Percentiles rank a stretch among this genome's conserved stretches.
Conservation (phyloP, 2,888 invertebrate species). For the Scaptomyza tumidula region DNA sequence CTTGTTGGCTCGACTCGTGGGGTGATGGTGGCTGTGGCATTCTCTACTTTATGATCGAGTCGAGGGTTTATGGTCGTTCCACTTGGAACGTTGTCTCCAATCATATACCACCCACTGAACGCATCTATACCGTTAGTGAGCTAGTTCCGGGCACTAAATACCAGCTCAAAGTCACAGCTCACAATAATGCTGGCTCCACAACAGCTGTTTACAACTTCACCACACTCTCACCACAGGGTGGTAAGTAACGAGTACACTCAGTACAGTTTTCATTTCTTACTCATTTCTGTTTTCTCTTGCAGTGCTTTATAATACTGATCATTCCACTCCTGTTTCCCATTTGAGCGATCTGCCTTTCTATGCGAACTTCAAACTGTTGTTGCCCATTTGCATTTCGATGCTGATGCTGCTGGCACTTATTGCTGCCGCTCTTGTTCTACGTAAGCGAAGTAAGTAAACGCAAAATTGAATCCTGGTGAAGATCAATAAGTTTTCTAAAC, state of each 20-base stretch:
- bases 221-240: slow-evolving; percentile 90
- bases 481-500: too few relatives aligned
- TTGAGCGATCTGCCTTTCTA: slow-evolving; percentile 88
- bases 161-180: slow-evolving; percentile 89
- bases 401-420: slow-evolving; percentile 88
- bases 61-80: slow-evolving; percentile 86
- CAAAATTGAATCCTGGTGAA: slow-evolving; percentile 37
- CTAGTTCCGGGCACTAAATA: slow-evolving; percentile 91
- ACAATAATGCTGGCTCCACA: slow-evolving; percentile 94
- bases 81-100: slow-evolving; percentile 92
- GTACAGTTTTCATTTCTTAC: too few relatives aligned
- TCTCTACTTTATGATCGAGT: slow-evolving; percentile 93
- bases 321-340: slow-evolving; percentile 88
- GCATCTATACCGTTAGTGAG: slow-evolving; percentile 92
- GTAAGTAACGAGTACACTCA: slow-evolving; percentile 84
- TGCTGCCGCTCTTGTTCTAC: slow-evolving; percentile 89
- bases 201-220: slow-evolving; percentile 93
- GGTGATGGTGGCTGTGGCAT: slow-evolving; percentile 95
- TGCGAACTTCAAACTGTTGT: slow-evolving; percentile 87
- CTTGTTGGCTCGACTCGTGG: slow-evolving; percentile 94
- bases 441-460: slow-evolving; percentile 88
- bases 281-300: neutral
- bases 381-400: slow-evolving; percentile 89
- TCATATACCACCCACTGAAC: slow-evolving; percentile 92
- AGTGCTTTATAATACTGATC: slow-evolving; percentile 87